phyloP scores from a whole-genome alignment of 2,888 invertebrate genomes.

The Stegana nigrithorax region DNA sequence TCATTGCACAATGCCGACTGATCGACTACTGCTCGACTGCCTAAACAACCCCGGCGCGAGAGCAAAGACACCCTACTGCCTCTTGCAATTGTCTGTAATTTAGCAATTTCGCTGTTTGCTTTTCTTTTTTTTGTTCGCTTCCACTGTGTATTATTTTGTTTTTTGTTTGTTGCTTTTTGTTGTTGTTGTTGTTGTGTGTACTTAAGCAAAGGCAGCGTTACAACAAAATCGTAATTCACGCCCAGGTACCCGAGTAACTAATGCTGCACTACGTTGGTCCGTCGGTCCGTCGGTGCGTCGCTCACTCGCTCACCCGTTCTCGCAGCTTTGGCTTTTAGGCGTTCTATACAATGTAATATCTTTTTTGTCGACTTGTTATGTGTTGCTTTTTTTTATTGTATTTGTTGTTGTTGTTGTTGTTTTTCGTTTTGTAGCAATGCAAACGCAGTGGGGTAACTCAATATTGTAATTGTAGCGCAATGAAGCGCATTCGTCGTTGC shows the following conservation, averaged over 20 bases:
- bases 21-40: no score
- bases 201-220: constrained; percentile 32
- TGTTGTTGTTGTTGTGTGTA: constrained; percentile 4
- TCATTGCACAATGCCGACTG: constrained; percentile 38
- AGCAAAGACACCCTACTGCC: background rate
- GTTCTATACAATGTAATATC: constrained; percentile 47
- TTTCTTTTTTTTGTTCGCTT: constrained; percentile 13
- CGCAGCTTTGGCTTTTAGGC: constrained; percentile 14
- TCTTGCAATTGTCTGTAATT: constrained; percentile 46
- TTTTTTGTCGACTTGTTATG: constrained; percentile 3
- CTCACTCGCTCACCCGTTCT: constrained; percentile 13
- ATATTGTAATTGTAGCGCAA: constrained; percentile 67
- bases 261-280: no score
- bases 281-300: no score
- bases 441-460: constrained; percentile 44
- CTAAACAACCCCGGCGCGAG: background rate
- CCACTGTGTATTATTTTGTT: no score
- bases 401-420: background rate
- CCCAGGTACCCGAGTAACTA: constrained; percentile 54
- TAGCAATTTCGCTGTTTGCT: constrained; percentile 55
- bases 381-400: constrained; percentile 36
- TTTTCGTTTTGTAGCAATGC: background rate
- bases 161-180: no score
- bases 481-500: constrained; percentile 52
- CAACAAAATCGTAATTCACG: constrained; percentile 63